These are phyloP conservation scores for Tetranychus truncatus DNA, from an alignment of 2,888 invertebrate species.

Conservation along the genomic window DNA sequence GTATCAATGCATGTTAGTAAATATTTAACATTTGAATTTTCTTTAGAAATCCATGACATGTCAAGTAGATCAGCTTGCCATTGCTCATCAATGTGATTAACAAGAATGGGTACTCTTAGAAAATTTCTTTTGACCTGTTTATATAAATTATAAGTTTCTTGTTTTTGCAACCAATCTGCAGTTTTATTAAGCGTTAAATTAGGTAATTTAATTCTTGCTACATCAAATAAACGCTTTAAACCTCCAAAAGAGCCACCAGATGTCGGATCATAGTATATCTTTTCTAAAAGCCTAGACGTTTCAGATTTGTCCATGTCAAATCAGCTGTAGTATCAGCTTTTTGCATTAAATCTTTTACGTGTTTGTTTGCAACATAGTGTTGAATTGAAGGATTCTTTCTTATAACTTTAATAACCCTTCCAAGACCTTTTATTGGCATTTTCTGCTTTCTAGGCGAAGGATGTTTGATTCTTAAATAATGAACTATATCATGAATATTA, in stretches of 20 bases:
- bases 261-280: not conserved
- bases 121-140: not conserved
- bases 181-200: not conserved
- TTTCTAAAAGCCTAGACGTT: not conserved
- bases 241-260: not conserved
- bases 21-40: slow-evolving; percentile 25
- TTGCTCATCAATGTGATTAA: slow-evolving; percentile 25
- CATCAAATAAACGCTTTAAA: not conserved
- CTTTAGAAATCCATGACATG: slow-evolving; percentile 12
- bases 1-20: slow-evolving; percentile 26
- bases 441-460: no score
- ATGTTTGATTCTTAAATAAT: no score
- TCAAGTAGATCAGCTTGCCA: slow-evolving; percentile 25
- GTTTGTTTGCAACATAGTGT: not conserved
- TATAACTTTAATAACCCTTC: no score
- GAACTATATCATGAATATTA: no score
- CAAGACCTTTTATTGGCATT: no score
- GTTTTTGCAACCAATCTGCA: not conserved
- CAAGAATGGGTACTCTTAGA: slow-evolving; percentile 12
- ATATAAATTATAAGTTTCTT: not conserved
- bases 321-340: not conserved
- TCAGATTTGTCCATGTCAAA: not conserved
- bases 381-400: not conserved
- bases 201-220: not conserved
- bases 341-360: not conserved